Evolutionary conservation across 2,797 vertebrate genomes (phyloP).

Genomic region (Gallirallus australis): DNA sequence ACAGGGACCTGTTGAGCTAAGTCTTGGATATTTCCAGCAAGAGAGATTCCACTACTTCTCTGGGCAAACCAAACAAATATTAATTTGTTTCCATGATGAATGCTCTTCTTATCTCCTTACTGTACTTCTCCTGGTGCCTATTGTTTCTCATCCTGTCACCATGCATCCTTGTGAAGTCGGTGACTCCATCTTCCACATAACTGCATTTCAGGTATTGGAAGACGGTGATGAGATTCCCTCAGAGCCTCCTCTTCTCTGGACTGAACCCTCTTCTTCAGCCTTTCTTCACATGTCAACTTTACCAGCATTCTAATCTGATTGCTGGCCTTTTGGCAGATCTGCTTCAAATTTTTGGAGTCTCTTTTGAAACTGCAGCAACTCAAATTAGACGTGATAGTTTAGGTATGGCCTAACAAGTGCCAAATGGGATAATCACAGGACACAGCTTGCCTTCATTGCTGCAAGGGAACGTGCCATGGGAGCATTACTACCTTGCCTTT

Average conservation of each 20-base stretch:
- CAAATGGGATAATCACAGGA: not conserved
- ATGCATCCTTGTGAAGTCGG: not conserved
- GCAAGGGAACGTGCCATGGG: not conserved
- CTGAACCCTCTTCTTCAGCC: not conserved
- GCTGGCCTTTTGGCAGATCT: not conserved
- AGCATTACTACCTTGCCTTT: not conserved
- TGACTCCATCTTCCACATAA: not conserved
- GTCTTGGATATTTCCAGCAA: not conserved
- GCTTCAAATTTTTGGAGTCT: not conserved
- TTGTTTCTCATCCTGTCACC: not conserved
- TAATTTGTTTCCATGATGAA: not conserved
- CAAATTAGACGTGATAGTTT: not conserved
- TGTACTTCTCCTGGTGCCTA: not conserved
- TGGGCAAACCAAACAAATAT: not conserved
- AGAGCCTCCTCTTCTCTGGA: not conserved
- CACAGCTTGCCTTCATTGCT: not conserved
- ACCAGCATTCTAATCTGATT: not conserved
- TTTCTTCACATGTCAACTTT: not conserved
- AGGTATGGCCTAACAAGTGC: not conserved
- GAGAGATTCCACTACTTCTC: not conserved
- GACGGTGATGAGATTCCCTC: not conserved
- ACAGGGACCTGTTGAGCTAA: not conserved
- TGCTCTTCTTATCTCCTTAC: not conserved
- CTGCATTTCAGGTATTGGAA: not conserved
- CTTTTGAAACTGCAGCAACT: not conserved